A percentile compares a stretch with the other conserved stretches of the same genome.
Conservation (phyloP, 53 echinoderm and acorn worm species). For the Echinometra lucunter region DNA sequence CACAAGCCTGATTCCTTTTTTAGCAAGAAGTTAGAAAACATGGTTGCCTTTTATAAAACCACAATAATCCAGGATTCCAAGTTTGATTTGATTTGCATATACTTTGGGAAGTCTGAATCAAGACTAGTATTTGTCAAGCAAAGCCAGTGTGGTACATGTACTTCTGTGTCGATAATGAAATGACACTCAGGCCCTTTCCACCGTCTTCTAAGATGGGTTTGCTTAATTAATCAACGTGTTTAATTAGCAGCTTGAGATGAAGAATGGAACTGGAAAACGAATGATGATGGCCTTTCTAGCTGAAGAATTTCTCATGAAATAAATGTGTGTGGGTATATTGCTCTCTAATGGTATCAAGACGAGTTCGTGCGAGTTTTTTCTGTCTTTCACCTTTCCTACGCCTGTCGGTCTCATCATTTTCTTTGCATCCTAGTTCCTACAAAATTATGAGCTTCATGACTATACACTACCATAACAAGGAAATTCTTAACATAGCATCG, state of each 20-base stretch:
- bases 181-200: constrained; percentile 11
- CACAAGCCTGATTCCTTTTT: no score
- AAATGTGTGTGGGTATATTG: background rate
- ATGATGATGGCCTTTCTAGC: background rate
- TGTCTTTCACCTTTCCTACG: background rate
- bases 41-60: no score
- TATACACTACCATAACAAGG: background rate
- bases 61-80: no score
- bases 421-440: background rate
- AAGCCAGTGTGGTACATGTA: background rate
- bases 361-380: no score
- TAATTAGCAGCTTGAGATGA: constrained; percentile 24
- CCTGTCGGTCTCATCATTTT: background rate
- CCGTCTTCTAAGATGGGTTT: constrained; percentile 13
- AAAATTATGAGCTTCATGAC: background rate
- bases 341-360: background rate
- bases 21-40: no score
- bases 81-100: no score
- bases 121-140: background rate
- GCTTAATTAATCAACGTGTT: constrained; percentile 61
- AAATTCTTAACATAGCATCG: background rate
- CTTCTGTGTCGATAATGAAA: constrained; percentile 30
- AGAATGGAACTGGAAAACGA: background rate
- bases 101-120: background rate
- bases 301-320: background rate